Conservation (phyloP, 2,888 invertebrate species). For the Gasteruption jaculator region DNA sequence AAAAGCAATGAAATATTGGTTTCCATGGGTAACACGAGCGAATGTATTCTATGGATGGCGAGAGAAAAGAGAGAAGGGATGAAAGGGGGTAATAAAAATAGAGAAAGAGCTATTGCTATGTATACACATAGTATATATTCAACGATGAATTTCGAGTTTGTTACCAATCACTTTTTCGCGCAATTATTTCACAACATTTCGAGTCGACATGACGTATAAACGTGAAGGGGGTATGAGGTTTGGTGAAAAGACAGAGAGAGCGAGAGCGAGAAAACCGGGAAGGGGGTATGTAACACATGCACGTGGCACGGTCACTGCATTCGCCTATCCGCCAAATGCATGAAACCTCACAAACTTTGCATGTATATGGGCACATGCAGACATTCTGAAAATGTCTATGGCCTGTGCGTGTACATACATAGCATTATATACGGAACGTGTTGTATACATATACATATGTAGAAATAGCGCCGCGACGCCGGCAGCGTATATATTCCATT, state of each 20-base stretch:
- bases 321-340: conserved; percentile 44
- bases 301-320: conserved; percentile 47
- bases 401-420: too few species aligned
- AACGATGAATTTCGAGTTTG: conserved; percentile 40
- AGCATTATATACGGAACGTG: too few species aligned
- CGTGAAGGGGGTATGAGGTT: conserved; percentile 20
- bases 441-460: too few species aligned
- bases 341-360: conserved; percentile 36
- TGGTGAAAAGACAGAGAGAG: conserved; percentile 6
- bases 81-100: too few species aligned
- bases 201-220: conserved; percentile 48
- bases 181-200: conserved; percentile 48
- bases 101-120: conserved; percentile 1
- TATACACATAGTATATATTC: conserved; percentile 12
- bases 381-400: too few species aligned
- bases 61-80: too few species aligned
- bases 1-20: too few species aligned
- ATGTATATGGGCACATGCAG: conserved; percentile 12
- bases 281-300: conserved; percentile 47
- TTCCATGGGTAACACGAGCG: too few species aligned
- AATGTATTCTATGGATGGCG: too few species aligned
- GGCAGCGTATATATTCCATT: conserved; percentile 1
- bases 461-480: conserved; percentile 6
- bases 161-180: conserved; percentile 49
- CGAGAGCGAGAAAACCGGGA: conserved; percentile 19